Base-by-base conservation (phyloP, 2,113 vertebrate genomes). In the Rhizomys pruinosus region DNA sequence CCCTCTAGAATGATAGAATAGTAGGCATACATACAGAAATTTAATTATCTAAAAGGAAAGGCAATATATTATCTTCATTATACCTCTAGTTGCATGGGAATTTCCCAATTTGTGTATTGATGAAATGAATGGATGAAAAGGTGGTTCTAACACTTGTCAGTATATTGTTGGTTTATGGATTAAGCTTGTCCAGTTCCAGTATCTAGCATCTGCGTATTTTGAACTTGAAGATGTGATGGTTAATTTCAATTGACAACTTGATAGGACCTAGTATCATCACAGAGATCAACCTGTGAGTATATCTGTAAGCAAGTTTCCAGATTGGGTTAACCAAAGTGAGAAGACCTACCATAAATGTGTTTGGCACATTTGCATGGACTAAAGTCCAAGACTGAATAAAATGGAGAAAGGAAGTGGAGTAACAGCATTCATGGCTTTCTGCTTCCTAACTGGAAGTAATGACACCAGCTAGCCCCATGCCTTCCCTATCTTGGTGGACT, bases 101-200 rank as follows among this genome's bases (percentile, higher is more conserved):
- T 15, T 5, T 92, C 32, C 90, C 63, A n/a, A 92, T 19, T 11
- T 94, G 4, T 90, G 39, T 84, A 9, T 52, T 78, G 34, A 59
- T 86, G 44, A 61, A 92, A 71, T 82, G 42, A 90, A 68, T 71
- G 22, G 16, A 81, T 85, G 16, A 44, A 63, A 95, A 89, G 47
- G 86, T 87, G 13, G 5, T 89, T 94, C 19, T 61, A 81, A 74
- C 3, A 82, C 12, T 82, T 76, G 19, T 84, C 32, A 44, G 44
- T 44, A 80, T 90, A 66, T 59, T 73, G 37, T 69, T 95, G 61
- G n/a, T 19, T 84, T 76, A 17, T 39, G n/a, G 47, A 66, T 47
- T 66, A 44, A 89, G 16, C 34, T 90, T 55, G 6, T 81, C 10
- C 57, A 72, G 13, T 94, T 52, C 37, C 42, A 87, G 5, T 91